These are phyloP conservation scores for Melopsittacus undulatus DNA, from an alignment of 2,797 vertebrate species.

Conservation along the genomic window DNA sequence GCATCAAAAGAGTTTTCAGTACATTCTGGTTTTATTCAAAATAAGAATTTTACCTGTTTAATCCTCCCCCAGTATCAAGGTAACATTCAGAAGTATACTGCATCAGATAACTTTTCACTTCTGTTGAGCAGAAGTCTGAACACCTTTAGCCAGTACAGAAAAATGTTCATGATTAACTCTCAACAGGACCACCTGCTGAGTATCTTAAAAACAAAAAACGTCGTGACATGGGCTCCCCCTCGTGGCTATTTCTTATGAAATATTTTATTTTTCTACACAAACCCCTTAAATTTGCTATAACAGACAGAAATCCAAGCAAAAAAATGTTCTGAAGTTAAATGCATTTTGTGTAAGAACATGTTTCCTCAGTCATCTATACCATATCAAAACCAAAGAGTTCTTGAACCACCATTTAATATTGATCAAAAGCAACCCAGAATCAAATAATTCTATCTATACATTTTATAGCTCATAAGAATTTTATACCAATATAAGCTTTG, in stretches of 20 bases:
- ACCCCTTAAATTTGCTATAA: neutral
- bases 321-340: neutral
- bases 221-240: neutral
- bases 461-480: neutral
- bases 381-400: neutral
- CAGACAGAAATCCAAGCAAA: neutral
- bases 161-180: neutral
- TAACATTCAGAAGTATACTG: neutral
- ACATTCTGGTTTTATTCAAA: neutral
- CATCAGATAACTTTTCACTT: neutral
- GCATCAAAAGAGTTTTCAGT: neutral
- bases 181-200: accelerated
- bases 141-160: neutral
- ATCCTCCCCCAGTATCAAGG: neutral
- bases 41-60: neutral
- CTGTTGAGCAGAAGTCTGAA: neutral
- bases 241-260: neutral
- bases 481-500: neutral
- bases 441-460: neutral
- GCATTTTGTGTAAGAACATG: neutral
- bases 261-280: neutral
- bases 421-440: neutral
- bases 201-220: accelerated
- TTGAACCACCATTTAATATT: neutral
- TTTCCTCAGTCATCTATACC: neutral